phyloP scores from a whole-genome alignment of 1,140 invertebrate genomes.

The Leptinotarsa lineolata region DNA sequence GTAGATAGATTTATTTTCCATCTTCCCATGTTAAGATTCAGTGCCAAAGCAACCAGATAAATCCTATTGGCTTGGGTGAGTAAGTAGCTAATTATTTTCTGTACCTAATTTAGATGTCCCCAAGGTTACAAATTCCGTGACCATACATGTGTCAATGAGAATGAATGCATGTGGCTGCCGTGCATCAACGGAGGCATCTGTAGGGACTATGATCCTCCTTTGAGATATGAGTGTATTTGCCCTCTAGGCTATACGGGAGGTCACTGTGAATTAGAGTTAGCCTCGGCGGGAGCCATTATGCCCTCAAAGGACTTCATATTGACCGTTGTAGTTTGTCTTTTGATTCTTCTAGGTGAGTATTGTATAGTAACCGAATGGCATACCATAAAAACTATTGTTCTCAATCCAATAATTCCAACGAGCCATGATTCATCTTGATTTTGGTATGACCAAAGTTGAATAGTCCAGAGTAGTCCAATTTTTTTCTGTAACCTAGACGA shows the following conservation, averaged over 20 bases:
- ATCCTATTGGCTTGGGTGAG: slow-evolving; percentile 9
- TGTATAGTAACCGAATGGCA: not conserved
- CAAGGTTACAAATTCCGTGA: slow-evolving; percentile 67
- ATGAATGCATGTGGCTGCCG: slow-evolving; percentile 73
- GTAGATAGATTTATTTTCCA: not conserved
- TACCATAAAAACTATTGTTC: too few species aligned
- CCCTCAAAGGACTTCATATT: slow-evolving; percentile 83
- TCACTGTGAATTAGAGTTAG: slow-evolving; percentile 76
- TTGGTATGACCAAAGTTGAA: too few species aligned
- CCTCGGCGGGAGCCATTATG: slow-evolving; percentile 75
- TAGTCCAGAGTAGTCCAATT: too few species aligned
- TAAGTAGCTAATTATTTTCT: slow-evolving; percentile 15
- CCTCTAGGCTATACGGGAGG: slow-evolving; percentile 74
- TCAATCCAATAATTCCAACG: too few species aligned
- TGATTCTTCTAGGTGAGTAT: slow-evolving; percentile 75
- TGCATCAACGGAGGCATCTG: slow-evolving; percentile 77
- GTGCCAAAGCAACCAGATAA: slow-evolving; percentile 28
- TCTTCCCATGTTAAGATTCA: slow-evolving; percentile 22
- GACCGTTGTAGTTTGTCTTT: slow-evolving; percentile 75
- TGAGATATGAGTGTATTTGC: slow-evolving; percentile 77
- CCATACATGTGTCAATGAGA: slow-evolving; percentile 71
- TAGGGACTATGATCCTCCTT: slow-evolving; percentile 69
- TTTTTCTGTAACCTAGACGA: too few species aligned
- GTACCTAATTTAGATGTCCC: slow-evolving; percentile 66
- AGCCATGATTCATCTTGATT: too few species aligned